Percentiles rank a stretch among this genome's conserved stretches.
Conservation (phyloP, 2,888 invertebrate species). For the Ophion slaviceki region DNA sequence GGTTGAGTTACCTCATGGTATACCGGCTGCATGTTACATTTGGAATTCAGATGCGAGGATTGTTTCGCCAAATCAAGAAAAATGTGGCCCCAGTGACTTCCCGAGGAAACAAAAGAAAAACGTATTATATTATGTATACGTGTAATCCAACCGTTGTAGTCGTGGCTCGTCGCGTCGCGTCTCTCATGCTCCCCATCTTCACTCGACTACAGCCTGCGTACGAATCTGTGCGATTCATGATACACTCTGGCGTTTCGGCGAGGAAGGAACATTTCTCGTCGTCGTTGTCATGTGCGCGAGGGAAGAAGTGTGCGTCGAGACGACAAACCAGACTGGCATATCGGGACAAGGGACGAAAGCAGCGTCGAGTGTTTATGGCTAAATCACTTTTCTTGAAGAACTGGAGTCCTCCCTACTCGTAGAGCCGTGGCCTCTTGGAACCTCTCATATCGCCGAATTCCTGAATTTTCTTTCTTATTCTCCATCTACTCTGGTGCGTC, state of each 20-base stretch:
- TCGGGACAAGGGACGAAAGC: slow-evolving; percentile 51
- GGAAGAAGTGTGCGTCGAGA: slow-evolving; percentile 44
- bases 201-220: background rate
- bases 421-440: slow-evolving; percentile 42
- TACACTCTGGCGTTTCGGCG: slow-evolving; percentile 41
- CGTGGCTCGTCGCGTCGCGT: slow-evolving; percentile 43
- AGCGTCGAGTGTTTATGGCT: slow-evolving; percentile 73
- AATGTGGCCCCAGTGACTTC: slow-evolving; percentile 79
- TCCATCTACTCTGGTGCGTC: slow-evolving; percentile 28
- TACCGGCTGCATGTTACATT: slow-evolving; percentile 67
- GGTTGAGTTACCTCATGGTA: slow-evolving; percentile 39
- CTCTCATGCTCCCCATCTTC: slow-evolving; percentile 30
- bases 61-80: slow-evolving; percentile 82
- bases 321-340: slow-evolving; percentile 28
- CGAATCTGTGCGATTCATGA: slow-evolving; percentile 45
- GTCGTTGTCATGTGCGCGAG: slow-evolving; percentile 47
- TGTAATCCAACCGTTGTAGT: slow-evolving; percentile 56
- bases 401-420: slow-evolving; percentile 58
- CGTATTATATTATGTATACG: slow-evolving; percentile 62
- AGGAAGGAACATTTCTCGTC: slow-evolving; percentile 41
- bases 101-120: slow-evolving; percentile 56
- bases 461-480: slow-evolving; percentile 38
- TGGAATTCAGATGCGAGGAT: slow-evolving; percentile 81
- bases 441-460: slow-evolving; percentile 67
- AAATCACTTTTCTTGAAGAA: slow-evolving; percentile 77